Conservation (phyloP, 2,113 vertebrate species). For the Sylvilagus bachmani region DNA sequence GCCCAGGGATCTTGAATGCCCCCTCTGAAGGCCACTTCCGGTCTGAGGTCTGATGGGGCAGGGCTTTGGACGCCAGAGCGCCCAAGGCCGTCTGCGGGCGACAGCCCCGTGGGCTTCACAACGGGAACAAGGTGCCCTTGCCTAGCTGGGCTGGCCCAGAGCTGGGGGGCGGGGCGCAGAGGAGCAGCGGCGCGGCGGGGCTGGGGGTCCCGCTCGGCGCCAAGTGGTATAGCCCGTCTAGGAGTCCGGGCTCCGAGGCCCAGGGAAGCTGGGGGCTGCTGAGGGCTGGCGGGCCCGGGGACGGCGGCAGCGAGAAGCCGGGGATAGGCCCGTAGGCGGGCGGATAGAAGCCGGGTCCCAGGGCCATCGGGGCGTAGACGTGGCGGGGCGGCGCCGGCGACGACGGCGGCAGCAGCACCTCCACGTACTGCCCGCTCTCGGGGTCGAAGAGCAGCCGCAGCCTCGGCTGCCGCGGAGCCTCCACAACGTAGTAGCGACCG, state of each 20-base stretch:
- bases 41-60: background rate
- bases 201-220: conserved; percentile 93
- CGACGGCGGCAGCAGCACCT: conserved; percentile 92
- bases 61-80: background rate
- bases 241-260: conserved; percentile 90
- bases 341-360: conserved; percentile 87
- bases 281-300: conserved; percentile 84
- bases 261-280: conserved; percentile 86
- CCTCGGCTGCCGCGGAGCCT: conserved; percentile 93
- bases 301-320: conserved; percentile 84
- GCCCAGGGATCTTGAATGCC: background rate
- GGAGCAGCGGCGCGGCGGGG: conserved; percentile 84
- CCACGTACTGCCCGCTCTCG: conserved; percentile 96
- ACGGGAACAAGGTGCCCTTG: conserved; percentile 57
- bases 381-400: conserved; percentile 88
- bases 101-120: conserved; percentile 72
- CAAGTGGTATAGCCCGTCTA: conserved; percentile 95
- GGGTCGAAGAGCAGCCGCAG: conserved; percentile 96
- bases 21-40: conserved; percentile 14
- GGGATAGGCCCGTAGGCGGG: conserved; percentile 90
- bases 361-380: conserved; percentile 89
- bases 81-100: background rate
- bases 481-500: conserved; percentile 96
- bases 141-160: conserved; percentile 41
- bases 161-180: conserved; percentile 71